These are phyloP conservation scores for Pseudochaenichthys georgianus DNA, from an alignment of 2,797 vertebrate species.

Conservation along the genomic window DNA sequence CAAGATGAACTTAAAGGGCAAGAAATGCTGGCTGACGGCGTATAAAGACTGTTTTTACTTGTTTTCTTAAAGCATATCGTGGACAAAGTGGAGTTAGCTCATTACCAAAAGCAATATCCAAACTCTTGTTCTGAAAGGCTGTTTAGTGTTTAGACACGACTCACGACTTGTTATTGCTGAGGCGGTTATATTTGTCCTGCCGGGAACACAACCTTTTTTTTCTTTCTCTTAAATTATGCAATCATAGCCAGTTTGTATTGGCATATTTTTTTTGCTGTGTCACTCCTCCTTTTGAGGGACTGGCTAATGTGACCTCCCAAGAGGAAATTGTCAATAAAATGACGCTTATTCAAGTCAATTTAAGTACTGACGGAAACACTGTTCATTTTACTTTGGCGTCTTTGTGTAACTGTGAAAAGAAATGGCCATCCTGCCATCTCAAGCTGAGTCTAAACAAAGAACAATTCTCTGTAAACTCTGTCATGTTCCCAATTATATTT, in stretches of 20 bases:
- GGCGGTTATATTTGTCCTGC: conserved; percentile 31
- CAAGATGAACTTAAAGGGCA: conserved; percentile 29
- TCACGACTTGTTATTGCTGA: conserved; percentile 35
- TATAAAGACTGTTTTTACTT: conserved; percentile 22
- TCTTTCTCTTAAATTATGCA: conserved; percentile 21
- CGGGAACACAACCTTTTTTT: conserved; percentile 23
- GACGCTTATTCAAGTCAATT: conserved; percentile 6
- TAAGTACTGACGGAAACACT: background rate
- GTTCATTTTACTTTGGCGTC: conserved; percentile 3
- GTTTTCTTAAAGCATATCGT: conserved; percentile 32
- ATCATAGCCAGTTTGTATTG: conserved; percentile 27
- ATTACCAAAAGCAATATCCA: conserved; percentile 46
- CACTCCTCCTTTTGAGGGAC: conserved; percentile 15
- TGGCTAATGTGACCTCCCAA: conserved; percentile 7
- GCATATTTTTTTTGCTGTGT: conserved; percentile 31
- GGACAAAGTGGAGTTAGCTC: conserved; percentile 30
- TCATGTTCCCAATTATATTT: background rate
- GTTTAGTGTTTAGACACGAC: conserved; percentile 24
- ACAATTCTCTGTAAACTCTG: conserved; percentile 10
- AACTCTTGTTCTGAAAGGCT: conserved; percentile 34
- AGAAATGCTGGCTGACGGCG: conserved; percentile 18
- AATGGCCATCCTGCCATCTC: background rate
- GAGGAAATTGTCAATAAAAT: conserved; percentile 31
- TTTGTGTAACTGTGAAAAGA: conserved; percentile 5
- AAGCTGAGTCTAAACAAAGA: background rate